Conservation (phyloP, 92 coral and sea anemone genomes). For the Parazoanthus darwini region DNA sequence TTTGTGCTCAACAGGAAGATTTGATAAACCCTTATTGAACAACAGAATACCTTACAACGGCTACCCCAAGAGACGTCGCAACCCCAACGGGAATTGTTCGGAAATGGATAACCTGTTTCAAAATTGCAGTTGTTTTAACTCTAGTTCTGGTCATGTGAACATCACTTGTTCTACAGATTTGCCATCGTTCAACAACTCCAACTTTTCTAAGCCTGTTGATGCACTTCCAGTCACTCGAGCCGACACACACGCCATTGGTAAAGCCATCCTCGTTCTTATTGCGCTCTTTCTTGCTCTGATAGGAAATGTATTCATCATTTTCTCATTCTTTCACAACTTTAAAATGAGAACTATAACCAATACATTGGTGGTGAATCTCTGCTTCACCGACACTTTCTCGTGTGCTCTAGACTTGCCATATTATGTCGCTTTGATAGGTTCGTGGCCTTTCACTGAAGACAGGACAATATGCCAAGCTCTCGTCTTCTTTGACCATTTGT, state of each 20-base stretch:
- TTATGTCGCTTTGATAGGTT: constrained; percentile 37
- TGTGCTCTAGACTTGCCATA: constrained; percentile 59
- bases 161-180: neutral
- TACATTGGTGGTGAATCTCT: constrained; percentile 64
- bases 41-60: neutral
- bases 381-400: constrained; percentile 66
- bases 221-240: neutral
- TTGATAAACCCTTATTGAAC: neutral
- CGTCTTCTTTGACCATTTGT: constrained; percentile 52
- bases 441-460: constrained; percentile 35
- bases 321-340: constrained; percentile 59
- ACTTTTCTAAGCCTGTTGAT: neutral
- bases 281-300: constrained; percentile 40
- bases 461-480: constrained; percentile 48
- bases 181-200: neutral
- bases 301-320: constrained; percentile 55
- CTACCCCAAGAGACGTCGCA: neutral
- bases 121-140: neutral
- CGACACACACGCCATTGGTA: neutral
- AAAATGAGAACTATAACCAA: constrained; percentile 81
- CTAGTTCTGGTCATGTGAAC: neutral
- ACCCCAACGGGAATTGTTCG: neutral
- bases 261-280: constrained; percentile 22
- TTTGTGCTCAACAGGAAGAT: neutral
- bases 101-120: neutral